phyloP scores from a whole-genome alignment of 2,888 invertebrate species.

The Phragmatobia fuliginosa region DNA sequence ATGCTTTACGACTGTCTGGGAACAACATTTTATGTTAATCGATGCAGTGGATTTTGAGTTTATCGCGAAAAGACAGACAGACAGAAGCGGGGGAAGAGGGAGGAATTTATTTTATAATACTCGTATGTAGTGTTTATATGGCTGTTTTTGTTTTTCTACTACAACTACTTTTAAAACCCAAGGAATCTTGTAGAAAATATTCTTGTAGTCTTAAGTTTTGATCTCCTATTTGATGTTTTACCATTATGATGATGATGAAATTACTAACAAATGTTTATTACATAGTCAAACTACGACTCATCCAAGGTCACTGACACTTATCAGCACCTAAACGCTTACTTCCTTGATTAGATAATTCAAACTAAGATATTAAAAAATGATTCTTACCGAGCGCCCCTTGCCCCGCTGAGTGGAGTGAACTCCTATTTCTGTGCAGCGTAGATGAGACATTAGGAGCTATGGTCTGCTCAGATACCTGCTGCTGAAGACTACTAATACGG shows the following conservation, averaged over 20 bases:
- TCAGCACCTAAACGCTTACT: background rate
- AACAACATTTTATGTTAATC: too few species aligned
- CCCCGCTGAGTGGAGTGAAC: slow-evolving; percentile 72
- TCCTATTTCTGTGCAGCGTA: slow-evolving; percentile 79
- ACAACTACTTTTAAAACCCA: too few species aligned
- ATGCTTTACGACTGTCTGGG: too few species aligned
- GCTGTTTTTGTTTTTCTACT: too few species aligned
- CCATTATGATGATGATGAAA: background rate
- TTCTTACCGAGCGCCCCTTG: slow-evolving; percentile 69
- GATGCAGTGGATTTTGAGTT: too few species aligned
- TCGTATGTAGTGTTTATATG: too few species aligned
- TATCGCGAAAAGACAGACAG: too few species aligned
- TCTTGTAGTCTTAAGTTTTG: too few species aligned
- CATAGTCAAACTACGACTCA: background rate
- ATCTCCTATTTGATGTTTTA: too few species aligned
- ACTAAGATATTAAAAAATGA: background rate
- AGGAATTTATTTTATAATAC: too few species aligned
- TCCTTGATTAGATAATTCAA: background rate
- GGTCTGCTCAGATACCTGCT: slow-evolving; percentile 60
- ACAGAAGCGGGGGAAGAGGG: too few species aligned
- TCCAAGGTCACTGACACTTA: background rate
- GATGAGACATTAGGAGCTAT: slow-evolving; percentile 61
- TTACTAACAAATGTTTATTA: background rate
- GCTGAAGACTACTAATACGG: slow-evolving; percentile 88
- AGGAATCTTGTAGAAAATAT: too few species aligned